Conservation (phyloP, 92 coral and sea anemone species). For the Parazoanthus darwini region DNA sequence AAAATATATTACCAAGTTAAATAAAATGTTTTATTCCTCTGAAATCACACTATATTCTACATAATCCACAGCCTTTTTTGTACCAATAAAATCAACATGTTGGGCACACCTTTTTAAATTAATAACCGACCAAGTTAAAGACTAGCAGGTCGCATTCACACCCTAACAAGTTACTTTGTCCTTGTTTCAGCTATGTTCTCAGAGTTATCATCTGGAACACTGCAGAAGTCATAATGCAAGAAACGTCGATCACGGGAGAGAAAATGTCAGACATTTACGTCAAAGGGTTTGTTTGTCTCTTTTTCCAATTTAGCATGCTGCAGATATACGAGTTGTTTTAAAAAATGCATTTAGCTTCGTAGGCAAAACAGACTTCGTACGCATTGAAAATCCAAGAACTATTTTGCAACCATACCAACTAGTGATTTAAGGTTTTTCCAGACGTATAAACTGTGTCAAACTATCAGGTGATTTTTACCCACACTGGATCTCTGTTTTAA, state of each 20-base stretch:
- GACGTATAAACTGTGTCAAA: too few species aligned
- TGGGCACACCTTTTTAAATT: too few species aligned
- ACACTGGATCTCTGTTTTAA: too few species aligned
- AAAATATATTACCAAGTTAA: not conserved
- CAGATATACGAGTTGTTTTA: not conserved
- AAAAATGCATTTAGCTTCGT: not conserved
- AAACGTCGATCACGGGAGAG: slow-evolving; percentile 87
- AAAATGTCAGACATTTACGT: slow-evolving; percentile 95
- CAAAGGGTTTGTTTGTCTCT: slow-evolving; percentile 48
- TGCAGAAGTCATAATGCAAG: slow-evolving; percentile 77
- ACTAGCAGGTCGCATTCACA: not conserved
- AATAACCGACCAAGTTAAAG: not conserved
- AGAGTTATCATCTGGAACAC: slow-evolving; percentile 98
- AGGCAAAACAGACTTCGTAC: too few species aligned
- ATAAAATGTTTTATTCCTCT: not conserved
- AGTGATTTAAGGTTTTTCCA: too few species aligned
- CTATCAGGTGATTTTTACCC: too few species aligned
- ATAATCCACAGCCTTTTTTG: not conserved
- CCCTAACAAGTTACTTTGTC: not conserved
- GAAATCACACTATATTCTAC: not conserved
- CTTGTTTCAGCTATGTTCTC: slow-evolving; percentile 44
- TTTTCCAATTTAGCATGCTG: not conserved
- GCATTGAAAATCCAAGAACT: too few species aligned
- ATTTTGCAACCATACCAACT: too few species aligned
- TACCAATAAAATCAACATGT: not conserved